Evolutionary conservation across 2,888 invertebrate genomes (phyloP).

Genomic region (Lasioglossum malachurum): DNA sequence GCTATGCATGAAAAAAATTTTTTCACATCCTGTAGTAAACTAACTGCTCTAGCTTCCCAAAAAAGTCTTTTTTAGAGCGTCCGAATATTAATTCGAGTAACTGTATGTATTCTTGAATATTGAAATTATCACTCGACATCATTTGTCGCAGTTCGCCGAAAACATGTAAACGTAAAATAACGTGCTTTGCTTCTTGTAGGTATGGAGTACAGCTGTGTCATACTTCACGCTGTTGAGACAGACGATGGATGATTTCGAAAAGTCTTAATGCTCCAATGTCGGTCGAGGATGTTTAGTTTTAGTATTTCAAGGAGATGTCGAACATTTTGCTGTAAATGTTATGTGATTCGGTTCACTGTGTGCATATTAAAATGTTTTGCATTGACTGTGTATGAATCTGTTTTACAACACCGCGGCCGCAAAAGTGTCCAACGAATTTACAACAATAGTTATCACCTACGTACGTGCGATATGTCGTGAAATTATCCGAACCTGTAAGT

Average conservation of each 20-base stretch:
- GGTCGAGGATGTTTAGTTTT: not conserved
- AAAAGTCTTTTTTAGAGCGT: too few relatives aligned
- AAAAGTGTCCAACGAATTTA: too few relatives aligned
- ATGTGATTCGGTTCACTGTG: not conserved
- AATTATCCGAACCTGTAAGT: too few relatives aligned
- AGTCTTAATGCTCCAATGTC: not conserved
- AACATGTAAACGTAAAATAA: too few relatives aligned
- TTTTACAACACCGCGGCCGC: not conserved
- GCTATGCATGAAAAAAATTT: too few relatives aligned
- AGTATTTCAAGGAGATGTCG: not conserved
- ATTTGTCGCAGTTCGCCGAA: too few relatives aligned
- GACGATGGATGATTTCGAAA: not conserved
- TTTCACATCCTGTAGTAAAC: too few relatives aligned
- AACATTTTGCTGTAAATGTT: not conserved
- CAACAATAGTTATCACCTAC: not conserved
- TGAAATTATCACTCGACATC: too few relatives aligned
- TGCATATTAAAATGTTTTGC: not conserved
- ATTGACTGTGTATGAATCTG: not conserved
- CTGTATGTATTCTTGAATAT: too few relatives aligned
- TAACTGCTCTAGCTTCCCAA: too few relatives aligned
- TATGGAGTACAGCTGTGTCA: conserved; percentile 49
- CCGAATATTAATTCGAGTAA: too few relatives aligned
- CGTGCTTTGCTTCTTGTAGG: not conserved
- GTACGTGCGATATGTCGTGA: not conserved
- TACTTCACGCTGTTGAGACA: conserved; percentile 47